Evolutionary conservation across 2,888 invertebrate genomes (phyloP), one percentile per base, ranked within the genome.

Genomic region (Thymelicus acteon): DNA sequence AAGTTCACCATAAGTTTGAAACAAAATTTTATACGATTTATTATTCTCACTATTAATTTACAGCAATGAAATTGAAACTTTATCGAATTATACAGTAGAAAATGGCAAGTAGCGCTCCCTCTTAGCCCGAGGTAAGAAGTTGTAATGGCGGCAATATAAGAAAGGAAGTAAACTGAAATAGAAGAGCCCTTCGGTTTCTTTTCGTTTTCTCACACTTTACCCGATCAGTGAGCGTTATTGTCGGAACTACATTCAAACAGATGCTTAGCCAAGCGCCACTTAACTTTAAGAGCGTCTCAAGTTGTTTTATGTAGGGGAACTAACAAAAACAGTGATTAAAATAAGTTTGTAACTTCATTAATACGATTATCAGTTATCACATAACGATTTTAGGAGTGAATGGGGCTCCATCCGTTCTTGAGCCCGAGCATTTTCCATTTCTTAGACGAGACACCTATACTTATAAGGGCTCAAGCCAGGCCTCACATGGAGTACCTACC

Each of bases 171-270:
- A 67, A 67, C 60, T 67, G 48, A 67, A 67, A 67, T 60, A 61
- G 40, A 67, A 61, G 52, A 24, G 67, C 24, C 6, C 40, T 44
- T 49, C 13, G 15, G 44, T 69, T 48, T 58, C 58, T 48, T 69
- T 63, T 15, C 54, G 6, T 58, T 69, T 54, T 63, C 49, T 24
- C 54, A 57, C 57, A 52, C 47, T 62, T 54, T 40, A 39, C 54
- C 61, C 61, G 68, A 62, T 62, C 54, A 67, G 24, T 67, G 68
- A 54, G 44, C 61, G 15, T 44, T 64, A 52, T 68, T 40, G 60
- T 19, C 15, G 31, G 37, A 61, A 60, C 52, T 61, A 37, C 61
- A 62, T 68, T 68, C 54, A 60, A 67, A 67, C 67, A 49, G 67
- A 62, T 54, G 24, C 31, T 68, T 44, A 54, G 31, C 44, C 54